Base-by-base conservation (phyloP, 37 sponge, comb jelly and placozoan species). In the Ephydatia muelleri region DNA sequence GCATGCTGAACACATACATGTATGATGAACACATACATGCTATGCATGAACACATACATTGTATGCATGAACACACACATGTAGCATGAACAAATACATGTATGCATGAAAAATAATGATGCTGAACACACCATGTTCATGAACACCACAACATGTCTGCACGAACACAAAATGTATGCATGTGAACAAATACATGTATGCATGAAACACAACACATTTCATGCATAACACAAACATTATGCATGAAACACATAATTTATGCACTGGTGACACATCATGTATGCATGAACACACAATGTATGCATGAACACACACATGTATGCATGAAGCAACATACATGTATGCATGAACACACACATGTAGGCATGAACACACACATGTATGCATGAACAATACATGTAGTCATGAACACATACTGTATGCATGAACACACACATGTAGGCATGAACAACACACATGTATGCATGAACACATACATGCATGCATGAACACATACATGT, bases 341-440 rank as follows among this genome's bases (percentile, higher is more conserved):
- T n/a, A n/a, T n/a, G n/a, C n/a, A n/a, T n/a, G n/a, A 22, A 65
- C 21, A 65, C 66, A 14, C 66, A 70, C n/a, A 27, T 31, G 29
- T 31, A 70, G 71, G 71, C 29, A 70, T 23, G 43, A 30, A 35
- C 33, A 35, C 13, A 1, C 35, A 32, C 0, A 33, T 64, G 13
- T 40, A 8, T 3, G 13, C 29, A 21, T 27, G 29, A 38, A 2
- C n/a, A 25, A 8, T 72, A 33, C 27, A 93, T 91, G 84, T 86
- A 81, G 49, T 86, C 91, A 43, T 89, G 87, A 33, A 93, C 93
- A 14, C 33, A n/a, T n/a, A n/a, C n/a, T 9, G 8, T 9, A 69
- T 3, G 8, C 70, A 69, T 30, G 8, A 3, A 69, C 28, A 72
- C 72, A 72, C 28, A 72, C 72, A 72, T 14, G 22, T 11, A 25